phyloP scores from a whole-genome alignment of 2,113 vertebrate species.

The Xenopus borealis region DNA sequence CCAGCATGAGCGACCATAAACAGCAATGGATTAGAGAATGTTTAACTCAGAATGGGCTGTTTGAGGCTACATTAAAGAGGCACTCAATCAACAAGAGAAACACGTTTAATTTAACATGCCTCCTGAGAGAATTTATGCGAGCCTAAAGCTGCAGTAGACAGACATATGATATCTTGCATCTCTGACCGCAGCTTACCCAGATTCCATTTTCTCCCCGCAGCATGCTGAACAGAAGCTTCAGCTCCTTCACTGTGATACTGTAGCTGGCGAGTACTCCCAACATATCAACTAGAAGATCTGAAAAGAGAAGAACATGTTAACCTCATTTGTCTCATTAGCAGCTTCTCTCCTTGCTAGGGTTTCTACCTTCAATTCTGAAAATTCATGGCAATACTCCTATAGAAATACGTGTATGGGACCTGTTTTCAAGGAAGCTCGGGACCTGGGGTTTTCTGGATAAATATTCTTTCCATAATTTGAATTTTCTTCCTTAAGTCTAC shows the following conservation, averaged over 20 bases:
- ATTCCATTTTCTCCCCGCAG: conserved; percentile 87
- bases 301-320: conserved; percentile 45
- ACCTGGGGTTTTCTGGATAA: too few relatives aligned
- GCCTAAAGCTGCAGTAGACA: conserved; percentile 53
- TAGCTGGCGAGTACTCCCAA: conserved; percentile 96
- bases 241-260: conserved; percentile 95
- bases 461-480: too few relatives aligned
- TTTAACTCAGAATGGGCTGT: conserved; percentile 61
- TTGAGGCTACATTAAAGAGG: conserved; percentile 54
- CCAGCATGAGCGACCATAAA: conserved; percentile 19
- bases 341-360: too few relatives aligned
- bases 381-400: too few relatives aligned
- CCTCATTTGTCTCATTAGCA: too few relatives aligned
- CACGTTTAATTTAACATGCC: conserved; percentile 49
- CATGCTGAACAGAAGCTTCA: conserved; percentile 97
- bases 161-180: conserved; percentile 50
- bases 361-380: too few relatives aligned
- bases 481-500: too few relatives aligned
- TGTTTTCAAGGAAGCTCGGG: too few relatives aligned
- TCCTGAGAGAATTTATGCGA: conserved; percentile 51
- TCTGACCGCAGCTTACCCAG: conserved; percentile 76
- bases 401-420: too few relatives aligned
- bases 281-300: conserved; percentile 97
- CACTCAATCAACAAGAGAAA: conserved; percentile 50
- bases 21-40: conserved; percentile 37